These are phyloP conservation scores for Notolabrus celidotus DNA, from an alignment of 2,797 vertebrate species.

Conservation along the genomic window DNA sequence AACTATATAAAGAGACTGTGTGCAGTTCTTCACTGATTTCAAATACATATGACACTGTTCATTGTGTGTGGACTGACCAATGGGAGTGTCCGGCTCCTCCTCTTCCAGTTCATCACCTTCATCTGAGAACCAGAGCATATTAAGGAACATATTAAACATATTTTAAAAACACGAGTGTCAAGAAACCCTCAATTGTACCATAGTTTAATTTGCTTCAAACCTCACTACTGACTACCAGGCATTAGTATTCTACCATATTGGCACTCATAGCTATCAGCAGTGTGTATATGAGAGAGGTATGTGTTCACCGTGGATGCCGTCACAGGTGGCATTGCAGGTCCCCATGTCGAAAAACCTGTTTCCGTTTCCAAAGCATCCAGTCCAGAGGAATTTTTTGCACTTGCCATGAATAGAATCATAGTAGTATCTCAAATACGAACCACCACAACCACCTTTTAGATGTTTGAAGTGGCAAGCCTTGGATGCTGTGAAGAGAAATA, in stretches of 20 bases:
- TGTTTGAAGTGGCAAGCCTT: slow-evolving; percentile 53
- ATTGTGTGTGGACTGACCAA: slow-evolving; percentile 70
- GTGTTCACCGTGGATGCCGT: slow-evolving; percentile 72
- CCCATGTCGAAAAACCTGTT: slow-evolving; percentile 66
- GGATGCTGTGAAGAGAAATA: slow-evolving; percentile 50
- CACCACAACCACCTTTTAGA: slow-evolving; percentile 42
- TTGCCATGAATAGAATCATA: slow-evolving; percentile 73
- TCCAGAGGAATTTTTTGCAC: slow-evolving; percentile 75
- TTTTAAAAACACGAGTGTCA: no score
- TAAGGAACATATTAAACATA: not conserved
- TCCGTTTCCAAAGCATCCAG: slow-evolving; percentile 78
- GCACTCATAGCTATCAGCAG: not conserved
- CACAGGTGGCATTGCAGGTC: slow-evolving; percentile 80
- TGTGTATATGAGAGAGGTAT: not conserved
- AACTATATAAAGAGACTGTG: not conserved
- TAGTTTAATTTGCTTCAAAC: not conserved
- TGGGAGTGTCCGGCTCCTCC: slow-evolving; percentile 76
- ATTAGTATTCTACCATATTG: not conserved
- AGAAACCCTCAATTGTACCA: not conserved
- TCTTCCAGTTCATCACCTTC: slow-evolving; percentile 49
- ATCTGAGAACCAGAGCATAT: slow-evolving; percentile 60
- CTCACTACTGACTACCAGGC: not conserved
- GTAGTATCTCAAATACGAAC: slow-evolving; percentile 55
- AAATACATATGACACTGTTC: not conserved
- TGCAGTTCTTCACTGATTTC: not conserved